Percentiles rank a stretch among this genome's conserved stretches.
phyloP scores from a whole-genome alignment of 2,113 vertebrate species.

The Oryzias celebensis region DNA sequence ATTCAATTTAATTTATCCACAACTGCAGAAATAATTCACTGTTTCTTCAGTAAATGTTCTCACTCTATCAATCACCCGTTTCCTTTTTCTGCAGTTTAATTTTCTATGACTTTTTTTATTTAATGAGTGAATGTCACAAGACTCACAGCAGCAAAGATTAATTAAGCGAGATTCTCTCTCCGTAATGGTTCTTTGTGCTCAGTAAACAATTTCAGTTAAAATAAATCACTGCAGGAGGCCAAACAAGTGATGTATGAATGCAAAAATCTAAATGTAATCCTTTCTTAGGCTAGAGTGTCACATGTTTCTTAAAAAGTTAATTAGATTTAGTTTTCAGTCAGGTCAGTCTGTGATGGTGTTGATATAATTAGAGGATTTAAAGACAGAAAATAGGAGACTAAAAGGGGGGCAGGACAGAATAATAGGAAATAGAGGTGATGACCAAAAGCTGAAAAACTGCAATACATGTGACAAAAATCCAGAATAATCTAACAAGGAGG shows the following conservation, averaged over 20 bases:
- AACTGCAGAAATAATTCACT: conserved; percentile 35
- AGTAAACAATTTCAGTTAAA: conserved; percentile 49
- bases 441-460: too few relatives aligned
- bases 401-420: too few relatives aligned
- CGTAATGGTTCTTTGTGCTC: conserved; percentile 49
- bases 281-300: background rate
- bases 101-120: conserved; percentile 37
- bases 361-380: too few relatives aligned
- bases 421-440: too few relatives aligned
- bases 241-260: conserved; percentile 30
- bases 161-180: conserved; percentile 52
- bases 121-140: conserved; percentile 41
- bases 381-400: too few relatives aligned
- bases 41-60: conserved; percentile 1
- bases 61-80: conserved; percentile 14
- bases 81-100: conserved; percentile 24
- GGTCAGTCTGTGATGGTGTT: too few relatives aligned
- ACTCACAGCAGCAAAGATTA: conserved; percentile 32
- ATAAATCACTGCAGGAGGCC: conserved; percentile 41
- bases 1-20: conserved; percentile 22
- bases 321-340: too few relatives aligned
- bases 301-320: too few relatives aligned
- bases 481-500: too few relatives aligned
- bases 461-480: too few relatives aligned
- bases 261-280: conserved; percentile 6